Evolutionary conservation across 1,140 invertebrate genomes (phyloP).

Genomic region (Tetragnatha versicolor): DNA sequence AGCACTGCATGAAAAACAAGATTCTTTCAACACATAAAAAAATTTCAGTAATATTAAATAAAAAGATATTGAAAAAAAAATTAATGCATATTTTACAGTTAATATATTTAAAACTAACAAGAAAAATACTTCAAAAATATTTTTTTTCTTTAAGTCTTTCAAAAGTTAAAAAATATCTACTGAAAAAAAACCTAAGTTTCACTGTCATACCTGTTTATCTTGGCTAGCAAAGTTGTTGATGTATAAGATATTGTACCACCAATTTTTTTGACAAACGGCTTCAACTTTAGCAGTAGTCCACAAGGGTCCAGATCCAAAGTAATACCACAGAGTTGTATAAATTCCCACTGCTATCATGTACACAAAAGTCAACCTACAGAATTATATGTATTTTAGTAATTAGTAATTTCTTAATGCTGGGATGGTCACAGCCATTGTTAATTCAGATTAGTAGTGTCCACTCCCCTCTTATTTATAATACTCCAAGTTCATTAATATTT

Average conservation of each 20-base stretch:
- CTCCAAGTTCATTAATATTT: background rate
- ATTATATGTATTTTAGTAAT: background rate
- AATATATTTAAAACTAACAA: no score
- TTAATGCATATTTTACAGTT: no score
- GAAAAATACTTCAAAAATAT: no score
- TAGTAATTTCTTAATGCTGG: background rate
- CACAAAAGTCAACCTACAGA: conserved; percentile 48
- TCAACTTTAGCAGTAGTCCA: conserved; percentile 15
- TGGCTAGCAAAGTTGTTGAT: conserved; percentile 52
- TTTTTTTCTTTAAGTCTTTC: no score
- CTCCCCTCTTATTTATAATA: background rate
- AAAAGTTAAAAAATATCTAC: background rate
- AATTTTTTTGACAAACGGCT: conserved; percentile 53
- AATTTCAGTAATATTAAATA: no score
- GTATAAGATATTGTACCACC: conserved; percentile 59
- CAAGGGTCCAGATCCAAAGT: conserved; percentile 35
- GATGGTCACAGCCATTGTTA: background rate
- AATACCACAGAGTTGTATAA: background rate
- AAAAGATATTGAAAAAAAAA: no score
- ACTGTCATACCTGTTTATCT: background rate
- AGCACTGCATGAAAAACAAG: no score
- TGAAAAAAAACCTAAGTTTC: background rate
- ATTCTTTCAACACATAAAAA: no score
- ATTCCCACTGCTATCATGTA: conserved; percentile 16
- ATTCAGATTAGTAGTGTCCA: background rate